Conservation (phyloP, 2,113 vertebrate species). For the Verasper variegatus region DNA sequence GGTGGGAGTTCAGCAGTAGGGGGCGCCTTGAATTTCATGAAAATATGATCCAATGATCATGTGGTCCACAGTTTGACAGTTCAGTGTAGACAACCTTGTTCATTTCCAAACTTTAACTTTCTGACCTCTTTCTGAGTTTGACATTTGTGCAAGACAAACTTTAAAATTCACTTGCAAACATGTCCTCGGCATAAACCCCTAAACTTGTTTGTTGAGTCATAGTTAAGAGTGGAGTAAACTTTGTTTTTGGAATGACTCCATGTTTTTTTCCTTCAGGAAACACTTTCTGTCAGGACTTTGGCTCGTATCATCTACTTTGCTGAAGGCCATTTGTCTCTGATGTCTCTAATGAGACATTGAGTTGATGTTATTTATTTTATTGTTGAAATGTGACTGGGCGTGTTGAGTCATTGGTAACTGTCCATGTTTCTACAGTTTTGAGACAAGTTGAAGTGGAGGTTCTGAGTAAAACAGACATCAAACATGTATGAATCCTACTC, state of each 20-base stretch:
- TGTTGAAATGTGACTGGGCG: neutral
- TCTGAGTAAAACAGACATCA: neutral
- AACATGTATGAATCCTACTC: too few relatives aligned
- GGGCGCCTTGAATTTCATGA: neutral
- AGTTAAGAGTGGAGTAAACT: slow-evolving; percentile 1
- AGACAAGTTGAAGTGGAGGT: too few relatives aligned
- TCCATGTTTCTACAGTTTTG: neutral
- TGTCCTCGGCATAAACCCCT: neutral
- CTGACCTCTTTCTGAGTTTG: slow-evolving; percentile 4
- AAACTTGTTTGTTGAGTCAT: slow-evolving; percentile 9
- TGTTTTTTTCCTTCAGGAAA: neutral
- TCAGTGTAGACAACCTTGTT: too few relatives aligned
- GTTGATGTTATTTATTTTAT: neutral
- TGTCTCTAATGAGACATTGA: slow-evolving; percentile 2
- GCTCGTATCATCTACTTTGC: neutral
- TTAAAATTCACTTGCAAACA: slow-evolving; percentile 1
- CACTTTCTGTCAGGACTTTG: slow-evolving; percentile 18
- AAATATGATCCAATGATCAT: neutral
- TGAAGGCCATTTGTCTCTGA: too few relatives aligned
- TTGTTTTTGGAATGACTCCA: slow-evolving; percentile 11
- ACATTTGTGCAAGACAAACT: slow-evolving; percentile 11
- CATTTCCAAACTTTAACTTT: neutral
- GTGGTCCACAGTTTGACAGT: too few relatives aligned
- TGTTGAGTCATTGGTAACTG: neutral
- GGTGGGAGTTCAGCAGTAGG: neutral